Base-by-base conservation (phyloP, 2,888 invertebrate species). In the Drosophila merina region DNA sequence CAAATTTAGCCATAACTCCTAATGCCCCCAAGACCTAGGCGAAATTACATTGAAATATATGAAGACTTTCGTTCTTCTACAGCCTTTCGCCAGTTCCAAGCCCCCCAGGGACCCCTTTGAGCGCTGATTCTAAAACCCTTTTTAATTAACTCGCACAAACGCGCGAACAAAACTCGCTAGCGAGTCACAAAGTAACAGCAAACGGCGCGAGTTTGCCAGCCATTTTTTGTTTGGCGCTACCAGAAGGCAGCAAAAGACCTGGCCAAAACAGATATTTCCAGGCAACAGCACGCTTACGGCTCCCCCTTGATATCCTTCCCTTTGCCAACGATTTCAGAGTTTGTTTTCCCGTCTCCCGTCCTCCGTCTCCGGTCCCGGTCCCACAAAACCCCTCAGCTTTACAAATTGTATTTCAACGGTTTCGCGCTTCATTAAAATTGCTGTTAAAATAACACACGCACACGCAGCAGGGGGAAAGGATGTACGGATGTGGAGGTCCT, bases 331-430 rank as follows among this genome's bases (percentile, higher is more conserved):
- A 60, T 38, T 74, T 74, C 52, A 51, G 52, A 55, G 83, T 64
- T 66, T 74, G 51, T 66, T 75, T 54, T 67, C 44, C 10, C 48
- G 12, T 28, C 40, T 28, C 40, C 31, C 14, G 42, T 40, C 55
- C 26, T 56, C 20, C 33, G 2, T 8, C 4, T 7, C 49, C 55
- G 4, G 0, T 8, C 40, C 49, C 55, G 4, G 0, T 8, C 40
- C 47, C 51, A 3, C 44, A 33, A 10, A 36, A 25, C 51, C 57
- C 58, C 68, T 57, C 70, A 68, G 80, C 81, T 74, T 80, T 80
- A 81, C 82, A 86, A 82, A 86, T 80, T 82, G 86, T 86, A 74
- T 80, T 86, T 80, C 82, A 78, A 84, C 82, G 87, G 85, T 86
- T 82, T 82, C 81, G 81, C 87, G 82, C 82, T 82, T 82, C 87